Evolutionary conservation across 2,888 invertebrate genomes (phyloP).

Genomic region (Scaptodrosophila latifasciaeformis): DNA sequence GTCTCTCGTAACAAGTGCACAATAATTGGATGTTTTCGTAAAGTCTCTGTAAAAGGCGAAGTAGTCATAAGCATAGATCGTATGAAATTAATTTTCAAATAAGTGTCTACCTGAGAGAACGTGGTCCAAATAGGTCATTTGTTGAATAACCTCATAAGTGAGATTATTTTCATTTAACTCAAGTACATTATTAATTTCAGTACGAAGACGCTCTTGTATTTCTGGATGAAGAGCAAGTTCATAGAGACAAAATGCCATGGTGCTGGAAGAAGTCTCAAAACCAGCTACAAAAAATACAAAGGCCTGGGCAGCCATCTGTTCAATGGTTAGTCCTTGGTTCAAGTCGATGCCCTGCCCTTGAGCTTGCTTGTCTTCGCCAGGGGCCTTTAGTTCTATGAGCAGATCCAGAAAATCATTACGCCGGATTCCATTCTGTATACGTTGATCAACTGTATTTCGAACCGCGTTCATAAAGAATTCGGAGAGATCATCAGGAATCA

Average conservation of each 20-base stretch:
- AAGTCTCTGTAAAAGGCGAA: slow-evolving; percentile 74
- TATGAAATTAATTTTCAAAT: background rate
- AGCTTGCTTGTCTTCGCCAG: slow-evolving; percentile 25
- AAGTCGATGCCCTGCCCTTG: slow-evolving; percentile 41
- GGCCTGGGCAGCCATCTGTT: slow-evolving; percentile 77
- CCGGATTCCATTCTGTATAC: slow-evolving; percentile 67
- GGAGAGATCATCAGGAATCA: slow-evolving; percentile 44
- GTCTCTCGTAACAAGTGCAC: slow-evolving; percentile 75
- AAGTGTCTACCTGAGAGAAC: slow-evolving; percentile 65
- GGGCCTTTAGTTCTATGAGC: slow-evolving; percentile 71
- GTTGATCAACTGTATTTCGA: slow-evolving; percentile 71
- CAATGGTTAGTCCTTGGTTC: slow-evolving; percentile 61
- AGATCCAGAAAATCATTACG: slow-evolving; percentile 77
- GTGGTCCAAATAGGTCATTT: slow-evolving; percentile 67
- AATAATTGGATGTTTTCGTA: slow-evolving; percentile 77
- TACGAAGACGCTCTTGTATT: slow-evolving; percentile 50
- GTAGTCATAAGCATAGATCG: too few species aligned
- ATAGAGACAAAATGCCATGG: slow-evolving; percentile 74
- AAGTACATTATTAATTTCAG: slow-evolving; percentile 55
- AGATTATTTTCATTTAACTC: slow-evolving; percentile 45
- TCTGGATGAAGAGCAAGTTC: slow-evolving; percentile 69
- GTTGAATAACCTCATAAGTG: slow-evolving; percentile 52
- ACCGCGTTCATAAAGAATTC: slow-evolving; percentile 73
- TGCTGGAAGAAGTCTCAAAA: slow-evolving; percentile 77
- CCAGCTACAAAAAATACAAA: slow-evolving; percentile 77